These are phyloP conservation scores for Lasioglossum oenotherae DNA, from an alignment of 2,888 invertebrate genomes.

Conservation along the genomic window DNA sequence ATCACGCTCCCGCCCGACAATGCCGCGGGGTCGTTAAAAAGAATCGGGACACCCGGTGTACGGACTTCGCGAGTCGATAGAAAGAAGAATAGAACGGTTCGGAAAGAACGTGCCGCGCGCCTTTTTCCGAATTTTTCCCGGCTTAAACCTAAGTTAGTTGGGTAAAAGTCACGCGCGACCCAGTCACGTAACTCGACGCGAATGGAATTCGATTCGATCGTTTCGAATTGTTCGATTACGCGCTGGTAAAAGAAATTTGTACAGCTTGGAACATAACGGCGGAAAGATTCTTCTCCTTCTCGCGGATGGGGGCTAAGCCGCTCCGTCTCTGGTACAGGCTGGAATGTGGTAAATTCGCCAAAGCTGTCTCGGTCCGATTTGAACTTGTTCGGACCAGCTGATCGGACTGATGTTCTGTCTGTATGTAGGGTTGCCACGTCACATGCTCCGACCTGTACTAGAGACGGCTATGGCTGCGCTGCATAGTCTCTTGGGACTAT, in stretches of 20 bases:
- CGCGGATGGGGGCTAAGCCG: no score
- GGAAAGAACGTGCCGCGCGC: constrained; percentile 46
- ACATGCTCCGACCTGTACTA: no score
- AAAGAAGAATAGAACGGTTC: constrained; percentile 35
- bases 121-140: constrained; percentile 38
- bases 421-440: no score
- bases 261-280: constrained; percentile 27
- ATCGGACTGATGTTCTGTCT: no score
- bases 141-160: constrained; percentile 65
- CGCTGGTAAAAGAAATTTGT: constrained; percentile 45
- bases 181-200: constrained; percentile 41
- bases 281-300: constrained; percentile 5
- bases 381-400: no score
- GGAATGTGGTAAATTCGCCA: no score
- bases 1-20: background rate
- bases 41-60: constrained; percentile 14
- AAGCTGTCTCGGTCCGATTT: no score
- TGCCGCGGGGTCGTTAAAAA: constrained; percentile 1
- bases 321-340: no score
- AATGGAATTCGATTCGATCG: constrained; percentile 38
- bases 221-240: constrained; percentile 32
- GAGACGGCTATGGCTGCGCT: no score
- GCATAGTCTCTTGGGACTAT: background rate
- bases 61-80: constrained; percentile 46
- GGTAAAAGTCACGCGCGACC: constrained; percentile 62